Evolutionary conservation across 2,888 invertebrate species (phyloP).

Genomic region (Andrena praecox): DNA sequence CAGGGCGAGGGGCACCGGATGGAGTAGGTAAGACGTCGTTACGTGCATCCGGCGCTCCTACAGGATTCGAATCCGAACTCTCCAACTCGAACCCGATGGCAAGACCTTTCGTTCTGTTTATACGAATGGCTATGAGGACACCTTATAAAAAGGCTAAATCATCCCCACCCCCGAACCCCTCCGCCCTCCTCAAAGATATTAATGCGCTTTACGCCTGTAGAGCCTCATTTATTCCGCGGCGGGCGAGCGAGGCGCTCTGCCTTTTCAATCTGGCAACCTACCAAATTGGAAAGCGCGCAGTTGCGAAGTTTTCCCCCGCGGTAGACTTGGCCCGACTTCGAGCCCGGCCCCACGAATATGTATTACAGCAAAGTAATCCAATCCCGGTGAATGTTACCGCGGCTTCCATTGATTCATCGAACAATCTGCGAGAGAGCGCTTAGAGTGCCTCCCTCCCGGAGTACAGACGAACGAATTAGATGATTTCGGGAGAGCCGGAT

Average conservation of each 20-base stretch:
- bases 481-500: constrained; percentile 56
- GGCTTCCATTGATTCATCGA: constrained; percentile 74
- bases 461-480: constrained; percentile 62
- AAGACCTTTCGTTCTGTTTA: constrained; percentile 47
- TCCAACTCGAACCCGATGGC: constrained; percentile 47
- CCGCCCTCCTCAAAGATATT: constrained; percentile 72
- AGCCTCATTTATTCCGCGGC: constrained; percentile 69
- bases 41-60: constrained; percentile 81
- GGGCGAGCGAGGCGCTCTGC: constrained; percentile 48
- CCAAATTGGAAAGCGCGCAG: constrained; percentile 82
- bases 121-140: constrained; percentile 54
- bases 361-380: constrained; percentile 73
- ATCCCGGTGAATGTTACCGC: constrained; percentile 69
- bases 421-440: constrained; percentile 68
- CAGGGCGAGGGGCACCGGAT: constrained; percentile 67
- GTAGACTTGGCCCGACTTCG: constrained; percentile 60
- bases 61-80: constrained; percentile 69
- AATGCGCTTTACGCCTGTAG: constrained; percentile 75
- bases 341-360: constrained; percentile 66
- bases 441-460: constrained; percentile 11
- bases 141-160: constrained; percentile 67
- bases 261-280: constrained; percentile 78
- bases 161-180: constrained; percentile 12
- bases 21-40: constrained; percentile 85
- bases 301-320: constrained; percentile 74